Base-by-base conservation (phyloP, 2,888 invertebrate genomes). In the Pachydiplax longipennis region DNA sequence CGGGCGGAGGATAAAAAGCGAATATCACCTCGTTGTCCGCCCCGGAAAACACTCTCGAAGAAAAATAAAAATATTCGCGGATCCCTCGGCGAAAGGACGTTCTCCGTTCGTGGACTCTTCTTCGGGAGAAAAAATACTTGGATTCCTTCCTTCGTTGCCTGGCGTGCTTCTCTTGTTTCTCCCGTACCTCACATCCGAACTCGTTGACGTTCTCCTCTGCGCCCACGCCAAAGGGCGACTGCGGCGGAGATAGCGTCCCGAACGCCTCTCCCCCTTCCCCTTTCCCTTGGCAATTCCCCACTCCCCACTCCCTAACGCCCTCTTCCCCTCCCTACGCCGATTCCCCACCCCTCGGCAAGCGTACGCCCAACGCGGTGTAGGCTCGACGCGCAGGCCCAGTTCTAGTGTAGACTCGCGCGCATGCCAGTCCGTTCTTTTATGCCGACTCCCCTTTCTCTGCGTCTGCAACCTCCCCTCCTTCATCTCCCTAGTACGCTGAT, bases 211-310 rank as follows among this genome's bases (percentile, higher is more conserved):
- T 61, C 87, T 87, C 87, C 65, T 87, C 87, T 61, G 87, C 87
- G 87, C 87, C 87, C 87, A 87, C 87, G 87, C 87, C 87, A 87
- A 58, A 87, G 87, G 87, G 87, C 87, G 87, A 87, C 87, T 87
- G 87, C 87, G 58, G 35, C 61, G 37, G 31, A 61, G 87, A 61
- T 35, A 87, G 87, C 87, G 48, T 87, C 87, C 37, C 37, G 61
- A 65, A 37, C 22, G 87, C 87, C 87, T 37, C 37, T 40, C 61
- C 65, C 35, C 35, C 18, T 5, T 61, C n/a, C 31, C 58, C 58
- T 1, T n/a, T 37, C 37, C 18, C 48, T 13, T 12, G 0, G 53
- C 15, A 6, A 18, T 0, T 4, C 53, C 83, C 25, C 6, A 35
- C 25, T 44, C 44, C 82, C 12, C 82, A n/a, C 22, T 40, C 44